phyloP scores from a whole-genome alignment of 2,797 vertebrate species.

The Heliangelus exortis region DNA sequence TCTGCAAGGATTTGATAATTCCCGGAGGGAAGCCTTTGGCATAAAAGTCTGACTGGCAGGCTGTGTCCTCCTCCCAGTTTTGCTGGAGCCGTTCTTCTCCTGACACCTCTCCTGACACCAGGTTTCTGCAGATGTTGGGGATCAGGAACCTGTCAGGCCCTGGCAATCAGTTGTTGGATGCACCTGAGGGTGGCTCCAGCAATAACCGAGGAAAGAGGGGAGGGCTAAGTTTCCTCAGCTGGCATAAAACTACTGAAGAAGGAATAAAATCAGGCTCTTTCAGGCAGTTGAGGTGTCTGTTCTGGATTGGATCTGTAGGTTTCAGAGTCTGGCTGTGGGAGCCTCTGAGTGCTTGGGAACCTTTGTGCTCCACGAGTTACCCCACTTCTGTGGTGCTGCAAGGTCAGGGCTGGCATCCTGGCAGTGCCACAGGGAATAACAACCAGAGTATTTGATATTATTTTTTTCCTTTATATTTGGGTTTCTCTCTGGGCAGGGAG shows the following conservation, averaged over 20 bases:
- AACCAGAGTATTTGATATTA: accelerated
- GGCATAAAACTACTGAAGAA: background rate
- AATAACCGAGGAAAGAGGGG: background rate
- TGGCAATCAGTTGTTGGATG: accelerated
- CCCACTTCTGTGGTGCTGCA: background rate
- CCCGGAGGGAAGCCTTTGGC: background rate
- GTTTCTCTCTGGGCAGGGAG: background rate
- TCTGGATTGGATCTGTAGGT: background rate
- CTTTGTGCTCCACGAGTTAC: background rate
- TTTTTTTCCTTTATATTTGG: background rate
- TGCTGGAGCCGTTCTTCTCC: background rate
- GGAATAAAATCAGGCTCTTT: background rate
- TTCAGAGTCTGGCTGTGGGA: background rate
- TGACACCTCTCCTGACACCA: accelerated
- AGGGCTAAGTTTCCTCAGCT: background rate
- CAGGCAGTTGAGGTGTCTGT: background rate
- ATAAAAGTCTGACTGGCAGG: background rate
- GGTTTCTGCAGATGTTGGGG: background rate
- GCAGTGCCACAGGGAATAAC: too few species aligned
- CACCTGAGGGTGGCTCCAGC: background rate
- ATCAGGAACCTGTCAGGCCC: background rate
- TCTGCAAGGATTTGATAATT: conserved; percentile 40
- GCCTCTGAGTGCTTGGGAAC: accelerated
- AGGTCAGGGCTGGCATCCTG: background rate
- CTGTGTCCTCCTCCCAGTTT: accelerated